A percentile compares a stretch with the other conserved stretches of the same genome.
Conservation (phyloP, 2,113 vertebrate species). For the Ia io region DNA sequence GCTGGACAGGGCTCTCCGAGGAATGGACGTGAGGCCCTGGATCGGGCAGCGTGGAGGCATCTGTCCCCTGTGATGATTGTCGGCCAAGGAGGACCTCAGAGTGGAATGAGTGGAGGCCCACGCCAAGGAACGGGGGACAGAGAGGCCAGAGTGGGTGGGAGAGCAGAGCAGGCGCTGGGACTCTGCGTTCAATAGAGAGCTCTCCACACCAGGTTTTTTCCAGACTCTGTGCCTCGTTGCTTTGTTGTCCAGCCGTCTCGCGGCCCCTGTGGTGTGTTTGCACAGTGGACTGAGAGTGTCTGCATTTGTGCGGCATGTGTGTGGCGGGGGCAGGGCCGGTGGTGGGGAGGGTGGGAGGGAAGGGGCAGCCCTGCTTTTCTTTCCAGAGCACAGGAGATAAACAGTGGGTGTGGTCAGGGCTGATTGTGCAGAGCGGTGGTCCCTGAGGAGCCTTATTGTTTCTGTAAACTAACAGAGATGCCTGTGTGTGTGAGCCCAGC, state of each 20-base stretch:
- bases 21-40: constrained; percentile 50
- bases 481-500: background rate
- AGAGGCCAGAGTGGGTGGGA: background rate
- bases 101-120: background rate
- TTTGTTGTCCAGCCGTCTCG: background rate
- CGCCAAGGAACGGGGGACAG: constrained; percentile 38
- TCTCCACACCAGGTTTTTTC: background rate
- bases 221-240: background rate
- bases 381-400: background rate
- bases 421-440: background rate
- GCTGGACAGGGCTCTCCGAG: constrained; percentile 60
- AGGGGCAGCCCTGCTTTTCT: background rate
- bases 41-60: background rate
- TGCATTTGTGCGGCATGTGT: background rate
- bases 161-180: background rate
- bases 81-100: background rate
- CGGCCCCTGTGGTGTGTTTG: background rate
- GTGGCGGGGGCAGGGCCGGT: background rate
- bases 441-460: constrained; percentile 24
- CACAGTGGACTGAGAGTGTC: background rate
- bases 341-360: background rate
- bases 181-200: constrained; percentile 49
- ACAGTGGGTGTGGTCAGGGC: background rate
- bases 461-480: background rate
- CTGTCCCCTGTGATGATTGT: constrained; percentile 40